Evolutionary conservation across 2,113 vertebrate species (phyloP).

Genomic region (Burhinus bistriatus): DNA sequence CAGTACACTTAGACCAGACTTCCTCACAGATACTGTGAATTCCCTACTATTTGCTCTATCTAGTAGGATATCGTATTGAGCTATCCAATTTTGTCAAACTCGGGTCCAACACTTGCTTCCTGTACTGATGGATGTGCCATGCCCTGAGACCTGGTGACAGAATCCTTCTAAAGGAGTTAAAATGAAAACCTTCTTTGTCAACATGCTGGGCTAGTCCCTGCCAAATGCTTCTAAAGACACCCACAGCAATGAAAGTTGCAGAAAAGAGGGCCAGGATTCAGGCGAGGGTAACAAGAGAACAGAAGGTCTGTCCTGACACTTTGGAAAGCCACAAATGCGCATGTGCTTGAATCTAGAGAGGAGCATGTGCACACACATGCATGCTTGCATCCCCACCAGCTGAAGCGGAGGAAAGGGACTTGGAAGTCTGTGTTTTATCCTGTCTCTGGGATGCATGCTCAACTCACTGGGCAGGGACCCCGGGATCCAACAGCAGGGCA

Average conservation of each 20-base stretch:
- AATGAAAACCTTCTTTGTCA: background rate
- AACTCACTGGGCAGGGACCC: background rate
- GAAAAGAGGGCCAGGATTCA: background rate
- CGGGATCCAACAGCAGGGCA: background rate
- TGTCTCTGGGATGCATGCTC: no score
- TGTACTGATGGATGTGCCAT: background rate
- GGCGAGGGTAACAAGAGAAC: background rate
- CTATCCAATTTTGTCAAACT: background rate
- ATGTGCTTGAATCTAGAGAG: background rate
- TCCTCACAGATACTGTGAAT: background rate
- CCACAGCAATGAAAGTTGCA: background rate
- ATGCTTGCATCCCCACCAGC: background rate
- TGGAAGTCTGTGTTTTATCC: background rate
- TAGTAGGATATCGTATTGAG: background rate
- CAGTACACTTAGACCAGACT: background rate
- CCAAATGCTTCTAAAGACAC: background rate
- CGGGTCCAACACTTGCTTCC: background rate
- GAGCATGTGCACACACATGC: rapidly evolving
- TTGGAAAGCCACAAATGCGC: rapidly evolving
- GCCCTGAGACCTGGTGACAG: background rate
- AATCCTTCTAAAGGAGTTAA: background rate
- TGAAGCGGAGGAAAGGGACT: background rate
- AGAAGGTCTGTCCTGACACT: background rate
- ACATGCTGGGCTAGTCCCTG: background rate
- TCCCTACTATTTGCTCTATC: background rate